phyloP scores from a whole-genome alignment of 2,888 invertebrate genomes.

The Gymnocheta viridis region DNA sequence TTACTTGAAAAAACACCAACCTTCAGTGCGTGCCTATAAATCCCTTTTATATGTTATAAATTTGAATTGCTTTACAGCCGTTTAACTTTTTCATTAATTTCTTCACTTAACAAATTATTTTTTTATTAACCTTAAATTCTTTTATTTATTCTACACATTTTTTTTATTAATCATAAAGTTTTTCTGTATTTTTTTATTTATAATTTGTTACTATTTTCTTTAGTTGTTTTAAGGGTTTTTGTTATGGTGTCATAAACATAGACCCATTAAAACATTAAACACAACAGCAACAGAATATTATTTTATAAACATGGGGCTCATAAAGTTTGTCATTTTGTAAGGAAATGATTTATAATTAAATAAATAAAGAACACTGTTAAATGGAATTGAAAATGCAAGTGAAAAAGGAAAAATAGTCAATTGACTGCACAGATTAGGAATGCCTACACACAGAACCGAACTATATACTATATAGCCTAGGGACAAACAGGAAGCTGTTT shows the following conservation, averaged over 20 bases:
- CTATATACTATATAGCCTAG: too few species aligned
- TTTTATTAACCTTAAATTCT: constrained; percentile 23
- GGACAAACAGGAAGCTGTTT: too few species aligned
- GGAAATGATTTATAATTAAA: constrained; percentile 34
- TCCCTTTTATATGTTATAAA: not conserved
- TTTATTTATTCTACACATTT: not conserved
- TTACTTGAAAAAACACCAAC: not conserved
- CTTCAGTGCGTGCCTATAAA: not conserved
- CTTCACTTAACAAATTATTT: constrained; percentile 7
- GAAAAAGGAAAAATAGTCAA: not conserved
- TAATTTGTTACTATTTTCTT: constrained; percentile 43
- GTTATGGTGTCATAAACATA: constrained; percentile 55
- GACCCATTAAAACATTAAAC: constrained; percentile 29
- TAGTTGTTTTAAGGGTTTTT: constrained; percentile 42
- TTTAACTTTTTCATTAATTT: constrained; percentile 15
- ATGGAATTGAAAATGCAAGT: not conserved
- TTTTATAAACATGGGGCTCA: constrained; percentile 21
- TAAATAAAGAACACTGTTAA: not conserved
- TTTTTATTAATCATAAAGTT: constrained; percentile 55
- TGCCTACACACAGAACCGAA: too few species aligned
- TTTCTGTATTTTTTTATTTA: not conserved
- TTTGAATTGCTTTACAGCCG: constrained; percentile 1
- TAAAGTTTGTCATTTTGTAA: constrained; percentile 18
- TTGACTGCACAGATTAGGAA: too few species aligned
- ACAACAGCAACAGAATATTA: constrained; percentile 9